phyloP scores from a whole-genome alignment of 23 tunicate genomes.

The Ciona savignyi region DNA sequence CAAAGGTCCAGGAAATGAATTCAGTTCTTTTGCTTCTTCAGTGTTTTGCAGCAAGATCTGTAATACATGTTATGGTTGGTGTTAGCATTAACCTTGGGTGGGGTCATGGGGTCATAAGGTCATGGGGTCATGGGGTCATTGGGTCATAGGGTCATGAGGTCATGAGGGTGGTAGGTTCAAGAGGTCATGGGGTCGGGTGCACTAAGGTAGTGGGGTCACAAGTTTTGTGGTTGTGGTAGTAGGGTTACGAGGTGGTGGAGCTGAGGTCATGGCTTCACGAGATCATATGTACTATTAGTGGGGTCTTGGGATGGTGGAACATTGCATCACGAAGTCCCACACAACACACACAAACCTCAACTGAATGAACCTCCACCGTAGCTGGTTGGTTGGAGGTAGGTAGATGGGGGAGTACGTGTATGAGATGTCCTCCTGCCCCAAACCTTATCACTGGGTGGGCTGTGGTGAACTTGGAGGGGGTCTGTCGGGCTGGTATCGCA shows the following conservation, averaged over 20 bases:
- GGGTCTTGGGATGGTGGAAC: too few species aligned
- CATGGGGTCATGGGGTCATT: too few species aligned
- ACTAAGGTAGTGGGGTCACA: too few species aligned
- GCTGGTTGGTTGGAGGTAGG: constrained; percentile 47
- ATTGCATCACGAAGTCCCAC: too few species aligned
- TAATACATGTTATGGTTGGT: not conserved
- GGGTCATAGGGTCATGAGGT: too few species aligned
- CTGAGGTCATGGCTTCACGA: too few species aligned
- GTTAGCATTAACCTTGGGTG: not conserved
- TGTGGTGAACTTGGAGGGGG: constrained; percentile 56
- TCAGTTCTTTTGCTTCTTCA: constrained; percentile 61
- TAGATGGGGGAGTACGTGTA: constrained; percentile 43
- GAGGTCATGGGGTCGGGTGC: too few species aligned
- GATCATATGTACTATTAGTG: too few species aligned
- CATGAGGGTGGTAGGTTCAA: too few species aligned
- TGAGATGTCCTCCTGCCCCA: constrained; percentile 71
- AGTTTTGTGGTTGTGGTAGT: too few species aligned
- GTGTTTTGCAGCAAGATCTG: constrained; percentile 61
- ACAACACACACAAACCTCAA: constrained; percentile 39
- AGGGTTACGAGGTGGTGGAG: too few species aligned
- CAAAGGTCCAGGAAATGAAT: constrained; percentile 74
- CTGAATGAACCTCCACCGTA: constrained; percentile 64
- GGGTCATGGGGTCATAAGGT: too few species aligned
- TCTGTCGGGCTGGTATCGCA: constrained; percentile 28
- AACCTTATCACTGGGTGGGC: constrained; percentile 67